Conservation (phyloP, 2,888 invertebrate species). For the Cremastinae sp. region DNA sequence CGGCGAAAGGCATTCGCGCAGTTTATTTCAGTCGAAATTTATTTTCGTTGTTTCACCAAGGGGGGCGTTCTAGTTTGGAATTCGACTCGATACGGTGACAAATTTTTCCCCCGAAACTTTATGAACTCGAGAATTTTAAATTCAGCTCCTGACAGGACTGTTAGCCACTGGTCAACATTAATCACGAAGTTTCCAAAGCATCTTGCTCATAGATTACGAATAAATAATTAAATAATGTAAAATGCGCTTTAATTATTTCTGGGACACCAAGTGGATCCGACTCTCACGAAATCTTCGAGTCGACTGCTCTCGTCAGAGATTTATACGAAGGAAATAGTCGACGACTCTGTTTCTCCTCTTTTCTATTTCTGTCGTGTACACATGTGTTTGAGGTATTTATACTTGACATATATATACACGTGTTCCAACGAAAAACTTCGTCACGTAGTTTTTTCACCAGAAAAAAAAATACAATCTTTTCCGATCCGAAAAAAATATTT, state of each 20-base stretch:
- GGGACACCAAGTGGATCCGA: constrained; percentile 22
- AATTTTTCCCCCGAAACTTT: no score
- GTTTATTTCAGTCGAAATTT: constrained; percentile 55
- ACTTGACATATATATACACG: neutral
- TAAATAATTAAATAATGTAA: no score
- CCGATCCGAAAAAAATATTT: no score
- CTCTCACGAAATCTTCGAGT: constrained; percentile 34
- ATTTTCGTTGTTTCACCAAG: constrained; percentile 50
- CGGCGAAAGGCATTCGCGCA: constrained; percentile 40
- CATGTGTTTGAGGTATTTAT: neutral
- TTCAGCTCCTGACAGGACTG: no score
- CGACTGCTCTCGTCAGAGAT: constrained; percentile 51
- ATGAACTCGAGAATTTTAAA: no score
- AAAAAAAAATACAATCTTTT: no score
- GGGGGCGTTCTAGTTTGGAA: constrained; percentile 23
- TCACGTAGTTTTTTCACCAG: no score
- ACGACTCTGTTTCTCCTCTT: constrained; percentile 34
- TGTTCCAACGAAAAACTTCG: constrained; percentile 2
- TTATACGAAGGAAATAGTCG: constrained; percentile 26
- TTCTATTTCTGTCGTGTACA: constrained; percentile 52
- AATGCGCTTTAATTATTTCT: constrained; percentile 1
- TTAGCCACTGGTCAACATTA: no score
- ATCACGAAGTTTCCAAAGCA: no score
- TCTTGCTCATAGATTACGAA: no score
- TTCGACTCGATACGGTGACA: constrained; percentile 6